These are phyloP conservation scores for Eurosta solidaginis DNA, from an alignment of 1,140 invertebrate species.

Conservation along the genomic window DNA sequence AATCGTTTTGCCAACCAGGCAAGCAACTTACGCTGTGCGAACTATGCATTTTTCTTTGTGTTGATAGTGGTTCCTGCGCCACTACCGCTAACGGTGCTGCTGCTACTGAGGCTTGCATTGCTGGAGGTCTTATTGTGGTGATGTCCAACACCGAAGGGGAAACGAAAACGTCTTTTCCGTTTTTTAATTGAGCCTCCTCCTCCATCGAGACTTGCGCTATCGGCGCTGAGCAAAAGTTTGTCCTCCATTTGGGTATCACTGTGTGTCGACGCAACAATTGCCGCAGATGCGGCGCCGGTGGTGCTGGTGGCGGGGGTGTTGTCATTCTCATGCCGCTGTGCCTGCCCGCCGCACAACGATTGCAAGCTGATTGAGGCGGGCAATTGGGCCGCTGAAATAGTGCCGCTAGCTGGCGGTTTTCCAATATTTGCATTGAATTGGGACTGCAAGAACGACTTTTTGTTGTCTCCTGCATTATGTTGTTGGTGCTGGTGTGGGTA, in stretches of 20 bases:
- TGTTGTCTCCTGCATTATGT: constrained; percentile 36
- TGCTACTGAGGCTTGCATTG: not conserved
- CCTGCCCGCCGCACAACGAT: constrained; percentile 3
- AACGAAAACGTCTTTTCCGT: constrained; percentile 55
- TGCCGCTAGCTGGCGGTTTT: not conserved
- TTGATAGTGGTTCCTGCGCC: not conserved
- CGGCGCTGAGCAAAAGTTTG: constrained; percentile 42
- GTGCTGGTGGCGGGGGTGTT: not conserved
- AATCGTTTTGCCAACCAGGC: not conserved
- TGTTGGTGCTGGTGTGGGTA: constrained; percentile 7
- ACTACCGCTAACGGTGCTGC: constrained; percentile 38
- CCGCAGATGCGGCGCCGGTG: constrained; percentile 37
- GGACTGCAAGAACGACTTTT: constrained; percentile 9
- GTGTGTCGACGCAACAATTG: constrained; percentile 35
- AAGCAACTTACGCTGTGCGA: constrained; percentile 32
- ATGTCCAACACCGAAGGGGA: constrained; percentile 46
- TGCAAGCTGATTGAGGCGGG: constrained; percentile 2
- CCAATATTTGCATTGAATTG: constrained; percentile 1
- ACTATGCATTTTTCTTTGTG: constrained; percentile 33
- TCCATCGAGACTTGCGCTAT: constrained; percentile 49
- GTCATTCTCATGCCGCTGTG: not conserved
- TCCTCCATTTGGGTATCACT: constrained; percentile 42
- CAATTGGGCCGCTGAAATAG: constrained; percentile 11
- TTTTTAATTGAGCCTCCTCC: constrained; percentile 55
- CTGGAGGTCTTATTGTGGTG: constrained; percentile 39